Conservation (phyloP, 2,797 vertebrate genomes). For the Eleutherodactylus coqui region DNA sequence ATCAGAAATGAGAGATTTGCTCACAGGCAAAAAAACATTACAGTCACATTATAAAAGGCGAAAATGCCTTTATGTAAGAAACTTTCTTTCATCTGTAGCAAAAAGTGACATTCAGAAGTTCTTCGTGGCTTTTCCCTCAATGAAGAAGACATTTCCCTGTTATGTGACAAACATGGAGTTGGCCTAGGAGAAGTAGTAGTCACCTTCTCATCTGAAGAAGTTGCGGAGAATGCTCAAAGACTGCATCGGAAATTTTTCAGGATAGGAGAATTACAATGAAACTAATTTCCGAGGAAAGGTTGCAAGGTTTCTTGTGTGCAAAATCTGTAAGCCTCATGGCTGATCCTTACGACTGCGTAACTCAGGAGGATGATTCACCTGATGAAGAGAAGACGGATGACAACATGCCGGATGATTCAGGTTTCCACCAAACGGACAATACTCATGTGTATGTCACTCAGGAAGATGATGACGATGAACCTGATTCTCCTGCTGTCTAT, state of each 20-base stretch:
- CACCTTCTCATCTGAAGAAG: constrained; percentile 86
- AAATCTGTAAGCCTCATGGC: background rate
- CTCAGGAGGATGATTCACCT: background rate
- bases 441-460: no score
- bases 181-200: constrained; percentile 92
- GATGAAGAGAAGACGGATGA: background rate
- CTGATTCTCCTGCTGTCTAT: no score
- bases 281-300: constrained; percentile 87
- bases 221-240: constrained; percentile 83
- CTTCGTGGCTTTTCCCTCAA: constrained; percentile 85
- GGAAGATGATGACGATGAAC: no score
- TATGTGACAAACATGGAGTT: constrained; percentile 85
- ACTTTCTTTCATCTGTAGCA: constrained; percentile 92
- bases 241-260: constrained; percentile 87
- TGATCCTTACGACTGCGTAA: constrained; percentile 8
- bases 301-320: constrained; percentile 80
- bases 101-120: constrained; percentile 94
- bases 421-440: no score
- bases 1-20: constrained; percentile 81
- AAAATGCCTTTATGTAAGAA: constrained; percentile 84
- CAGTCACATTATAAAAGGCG: background rate
- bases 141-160: constrained; percentile 85
- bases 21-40: background rate
- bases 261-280: constrained; percentile 88
- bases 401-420: no score